These are phyloP conservation scores for Scomber japonicus DNA, from an alignment of 2,113 vertebrate species.

Conservation along the genomic window DNA sequence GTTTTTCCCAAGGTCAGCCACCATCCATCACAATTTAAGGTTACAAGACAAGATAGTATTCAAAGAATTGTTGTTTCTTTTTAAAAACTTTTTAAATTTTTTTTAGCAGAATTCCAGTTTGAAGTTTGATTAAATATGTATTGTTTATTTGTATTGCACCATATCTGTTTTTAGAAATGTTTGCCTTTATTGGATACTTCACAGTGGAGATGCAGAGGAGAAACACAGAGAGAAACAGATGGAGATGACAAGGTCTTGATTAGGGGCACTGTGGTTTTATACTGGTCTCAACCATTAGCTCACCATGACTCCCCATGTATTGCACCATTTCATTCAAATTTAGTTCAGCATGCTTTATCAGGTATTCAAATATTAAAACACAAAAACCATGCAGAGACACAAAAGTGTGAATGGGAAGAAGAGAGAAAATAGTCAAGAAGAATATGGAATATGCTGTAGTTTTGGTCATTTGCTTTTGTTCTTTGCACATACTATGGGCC, in stretches of 20 bases:
- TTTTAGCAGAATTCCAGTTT: neutral
- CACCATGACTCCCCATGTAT: neutral
- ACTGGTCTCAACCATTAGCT: too few relatives aligned
- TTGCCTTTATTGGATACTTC: neutral
- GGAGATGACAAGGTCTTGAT: too few relatives aligned
- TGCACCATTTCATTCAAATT: neutral
- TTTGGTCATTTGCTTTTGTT: neutral
- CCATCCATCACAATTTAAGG: slow-evolving; percentile 30
- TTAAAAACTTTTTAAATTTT: too few relatives aligned
- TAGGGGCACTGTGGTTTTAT: neutral
- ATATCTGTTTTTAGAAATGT: neutral
- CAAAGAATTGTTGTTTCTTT: neutral
- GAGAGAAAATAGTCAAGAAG: too few relatives aligned
- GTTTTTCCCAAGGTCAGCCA: slow-evolving; percentile 75
- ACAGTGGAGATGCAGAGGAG: too few relatives aligned
- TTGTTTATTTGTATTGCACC: neutral
- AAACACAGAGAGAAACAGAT: too few relatives aligned
- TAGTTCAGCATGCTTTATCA: neutral
- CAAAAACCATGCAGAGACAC: neutral
- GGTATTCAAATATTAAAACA: neutral
- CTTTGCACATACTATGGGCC: too few relatives aligned
- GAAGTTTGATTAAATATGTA: neutral
- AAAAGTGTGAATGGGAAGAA: neutral
- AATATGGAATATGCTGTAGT: neutral
- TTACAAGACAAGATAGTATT: neutral